Conservation (phyloP, 2,888 invertebrate species). For the Creontiades dilutus region DNA sequence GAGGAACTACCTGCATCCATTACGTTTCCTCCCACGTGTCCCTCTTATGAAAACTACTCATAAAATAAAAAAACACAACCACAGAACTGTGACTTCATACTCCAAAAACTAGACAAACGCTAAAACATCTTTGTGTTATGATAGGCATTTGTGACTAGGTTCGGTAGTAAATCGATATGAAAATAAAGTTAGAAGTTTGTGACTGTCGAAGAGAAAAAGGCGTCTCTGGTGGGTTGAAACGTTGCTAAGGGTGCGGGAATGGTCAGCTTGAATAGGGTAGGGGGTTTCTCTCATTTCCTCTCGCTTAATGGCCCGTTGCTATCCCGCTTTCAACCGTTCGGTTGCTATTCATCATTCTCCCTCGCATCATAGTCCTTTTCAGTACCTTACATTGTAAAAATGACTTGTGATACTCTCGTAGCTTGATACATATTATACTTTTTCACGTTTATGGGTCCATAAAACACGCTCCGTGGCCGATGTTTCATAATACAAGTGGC, state of each 20-base stretch:
- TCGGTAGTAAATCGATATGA: background rate
- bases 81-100: no score
- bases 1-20: no score
- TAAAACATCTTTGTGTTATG: no score
- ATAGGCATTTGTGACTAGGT: no score
- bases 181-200: background rate
- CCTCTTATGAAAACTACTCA: no score
- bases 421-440: background rate
- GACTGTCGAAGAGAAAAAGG: background rate
- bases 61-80: no score
- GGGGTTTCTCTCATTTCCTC: constrained; percentile 35
- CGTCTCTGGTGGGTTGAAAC: background rate
- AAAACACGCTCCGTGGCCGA: background rate
- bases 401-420: constrained; percentile 4
- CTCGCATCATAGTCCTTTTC: constrained; percentile 1
- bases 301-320: constrained; percentile 36
- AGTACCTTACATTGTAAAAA: constrained; percentile 9
- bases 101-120: no score
- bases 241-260: background rate
- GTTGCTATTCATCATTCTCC: constrained; percentile 34
- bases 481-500: background rate
- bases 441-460: background rate
- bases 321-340: constrained; percentile 36
- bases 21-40: no score
- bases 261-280: background rate